A percentile compares a stretch with the other conserved stretches of the same genome.
Conservation (phyloP, 2,888 invertebrate genomes). For the Cephus pulcher region DNA sequence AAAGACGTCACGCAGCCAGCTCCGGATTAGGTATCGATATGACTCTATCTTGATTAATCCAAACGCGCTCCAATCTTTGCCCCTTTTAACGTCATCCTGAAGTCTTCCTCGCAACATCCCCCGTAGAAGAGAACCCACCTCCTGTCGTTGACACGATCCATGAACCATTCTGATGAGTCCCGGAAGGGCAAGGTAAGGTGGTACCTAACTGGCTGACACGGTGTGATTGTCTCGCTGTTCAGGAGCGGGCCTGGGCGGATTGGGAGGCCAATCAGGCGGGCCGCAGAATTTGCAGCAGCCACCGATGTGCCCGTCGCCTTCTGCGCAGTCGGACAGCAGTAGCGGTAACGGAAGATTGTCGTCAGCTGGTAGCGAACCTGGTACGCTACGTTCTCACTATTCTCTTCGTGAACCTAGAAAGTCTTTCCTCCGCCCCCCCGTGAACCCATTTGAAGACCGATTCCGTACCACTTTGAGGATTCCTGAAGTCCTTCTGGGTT, state of each 20-base stretch:
- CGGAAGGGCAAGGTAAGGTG: slow-evolving; percentile 1
- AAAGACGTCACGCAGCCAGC: slow-evolving; percentile 78
- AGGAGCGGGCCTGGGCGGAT: slow-evolving; percentile 62
- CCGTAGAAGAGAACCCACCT: not conserved
- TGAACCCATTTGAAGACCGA: not conserved
- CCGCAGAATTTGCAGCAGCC: slow-evolving; percentile 69
- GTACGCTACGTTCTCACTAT: slow-evolving; percentile 50
- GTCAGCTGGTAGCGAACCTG: slow-evolving; percentile 82
- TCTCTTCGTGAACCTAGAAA: not conserved
- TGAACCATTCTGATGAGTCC: not conserved
- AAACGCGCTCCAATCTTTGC: not conserved
- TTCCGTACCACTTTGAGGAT: not conserved
- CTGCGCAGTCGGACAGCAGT: slow-evolving; percentile 88
- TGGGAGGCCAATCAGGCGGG: slow-evolving; percentile 63
- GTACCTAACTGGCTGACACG: slow-evolving; percentile 1
- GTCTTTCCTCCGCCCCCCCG: not conserved
- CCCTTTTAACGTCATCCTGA: not conserved
- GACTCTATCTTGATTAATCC: slow-evolving; percentile 10
- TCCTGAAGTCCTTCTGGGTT: not conserved
- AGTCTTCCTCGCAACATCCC: not conserved
- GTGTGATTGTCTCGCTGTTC: slow-evolving; percentile 14
- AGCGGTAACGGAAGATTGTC: slow-evolving; percentile 84
- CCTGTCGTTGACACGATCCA: slow-evolving; percentile 2
- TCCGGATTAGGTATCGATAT: slow-evolving; percentile 60
- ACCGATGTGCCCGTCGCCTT: slow-evolving; percentile 84